Conservation (phyloP, 2,888 invertebrate species). For the Dicranocentrus wangi region DNA sequence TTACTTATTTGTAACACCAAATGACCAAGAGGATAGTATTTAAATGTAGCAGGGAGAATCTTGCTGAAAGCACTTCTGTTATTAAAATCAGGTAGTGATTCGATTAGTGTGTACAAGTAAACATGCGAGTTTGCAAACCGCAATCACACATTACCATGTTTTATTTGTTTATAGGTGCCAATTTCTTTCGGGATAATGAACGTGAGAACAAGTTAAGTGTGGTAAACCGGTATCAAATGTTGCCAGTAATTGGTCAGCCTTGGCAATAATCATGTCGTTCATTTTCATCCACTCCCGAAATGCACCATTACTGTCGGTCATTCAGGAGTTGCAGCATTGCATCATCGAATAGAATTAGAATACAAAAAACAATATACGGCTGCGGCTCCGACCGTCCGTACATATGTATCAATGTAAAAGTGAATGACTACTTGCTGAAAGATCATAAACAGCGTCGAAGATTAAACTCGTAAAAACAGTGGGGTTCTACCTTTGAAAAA, state of each 20-base stretch:
- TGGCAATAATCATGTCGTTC: background rate
- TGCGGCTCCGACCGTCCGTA: background rate
- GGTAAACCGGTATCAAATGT: constrained; percentile 24
- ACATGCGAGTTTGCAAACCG: too few species aligned
- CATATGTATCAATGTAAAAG: background rate
- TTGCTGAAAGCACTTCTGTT: too few species aligned
- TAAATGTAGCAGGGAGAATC: too few species aligned
- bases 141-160: too few species aligned
- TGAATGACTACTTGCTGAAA: constrained; percentile 6
- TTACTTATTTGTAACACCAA: too few species aligned
- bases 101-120: too few species aligned
- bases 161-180: constrained; percentile 10
- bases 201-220: constrained; percentile 21
- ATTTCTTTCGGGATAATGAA: constrained; percentile 17
- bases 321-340: background rate
- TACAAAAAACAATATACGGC: background rate
- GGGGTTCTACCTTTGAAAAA: background rate
- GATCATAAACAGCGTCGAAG: background rate
- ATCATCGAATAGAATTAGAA: background rate
- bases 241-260: background rate
- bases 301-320: too few species aligned
- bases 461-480: constrained; percentile 26
- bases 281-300: background rate
- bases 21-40: too few species aligned
- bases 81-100: too few species aligned